A percentile compares a stretch with the other conserved stretches of the same genome.
These are phyloP conservation scores for Cyrtonyx montezumae DNA, from an alignment of 2,113 vertebrate species.

Conservation along the genomic window DNA sequence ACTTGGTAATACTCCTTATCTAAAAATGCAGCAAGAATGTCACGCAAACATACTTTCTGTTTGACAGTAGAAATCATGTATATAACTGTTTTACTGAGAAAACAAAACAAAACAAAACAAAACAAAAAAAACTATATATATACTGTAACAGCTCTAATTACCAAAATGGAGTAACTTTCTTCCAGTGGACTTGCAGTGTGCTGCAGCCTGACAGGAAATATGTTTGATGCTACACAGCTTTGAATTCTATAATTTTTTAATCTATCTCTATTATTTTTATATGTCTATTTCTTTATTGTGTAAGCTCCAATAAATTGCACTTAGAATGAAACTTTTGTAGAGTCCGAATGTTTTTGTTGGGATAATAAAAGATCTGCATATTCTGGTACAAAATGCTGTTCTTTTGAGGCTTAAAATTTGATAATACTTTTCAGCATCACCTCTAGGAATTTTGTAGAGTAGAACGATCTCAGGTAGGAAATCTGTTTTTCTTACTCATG, in stretches of 20 bases:
- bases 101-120: neutral
- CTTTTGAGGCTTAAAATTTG: neutral
- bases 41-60: neutral
- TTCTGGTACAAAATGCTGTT: neutral
- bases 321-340: neutral
- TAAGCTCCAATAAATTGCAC: neutral
- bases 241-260: neutral
- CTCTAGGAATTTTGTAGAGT: neutral
- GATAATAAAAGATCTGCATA: neutral
- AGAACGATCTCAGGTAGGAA: neutral
- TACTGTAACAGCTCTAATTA: rapidly evolving
- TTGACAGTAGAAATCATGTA: neutral
- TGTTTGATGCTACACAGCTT: neutral
- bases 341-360: neutral
- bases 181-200: rapidly evolving
- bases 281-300: neutral
- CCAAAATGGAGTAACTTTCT: neutral
- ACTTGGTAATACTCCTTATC: neutral
- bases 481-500: neutral
- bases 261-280: neutral
- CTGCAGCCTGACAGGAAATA: neutral
- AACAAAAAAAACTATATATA: too few species aligned
- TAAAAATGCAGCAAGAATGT: neutral
- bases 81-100: neutral
- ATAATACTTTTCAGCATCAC: neutral